A percentile compares a stretch with the other conserved stretches of the same genome.
phyloP scores from a whole-genome alignment of 1,140 invertebrate species.

The Anadara kagoshimensis region DNA sequence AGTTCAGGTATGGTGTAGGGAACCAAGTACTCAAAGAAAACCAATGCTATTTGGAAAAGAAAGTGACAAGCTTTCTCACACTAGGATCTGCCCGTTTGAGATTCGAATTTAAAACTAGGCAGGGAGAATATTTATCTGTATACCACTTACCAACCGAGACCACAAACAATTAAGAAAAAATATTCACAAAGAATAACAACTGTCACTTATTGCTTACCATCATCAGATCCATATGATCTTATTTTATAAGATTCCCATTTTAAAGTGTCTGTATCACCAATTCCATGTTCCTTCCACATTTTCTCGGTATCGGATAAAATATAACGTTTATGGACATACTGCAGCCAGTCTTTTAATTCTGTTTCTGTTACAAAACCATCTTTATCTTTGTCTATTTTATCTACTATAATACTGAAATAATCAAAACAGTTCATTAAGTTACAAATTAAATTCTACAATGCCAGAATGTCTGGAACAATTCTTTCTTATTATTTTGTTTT shows the following conservation, averaged over 20 bases:
- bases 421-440: neutral
- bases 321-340: constrained; percentile 91
- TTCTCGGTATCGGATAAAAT: constrained; percentile 92
- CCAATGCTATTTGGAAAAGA: too few relatives aligned
- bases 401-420: constrained; percentile 86
- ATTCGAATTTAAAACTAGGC: too few relatives aligned
- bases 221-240: constrained; percentile 89
- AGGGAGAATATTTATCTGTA: too few relatives aligned
- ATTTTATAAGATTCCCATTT: constrained; percentile 90
- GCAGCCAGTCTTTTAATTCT: constrained; percentile 97
- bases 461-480: too few relatives aligned
- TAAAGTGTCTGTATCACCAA: constrained; percentile 80
- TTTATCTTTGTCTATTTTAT: constrained; percentile 92
- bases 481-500: too few relatives aligned
- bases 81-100: too few relatives aligned
- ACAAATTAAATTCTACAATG: too few relatives aligned
- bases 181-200: neutral
- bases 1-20: too few relatives aligned
- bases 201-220: constrained; percentile 75
- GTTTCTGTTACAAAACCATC: constrained; percentile 90
- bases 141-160: too few relatives aligned
- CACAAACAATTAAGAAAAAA: too few relatives aligned
- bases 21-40: too few relatives aligned
- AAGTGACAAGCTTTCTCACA: too few relatives aligned
- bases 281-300: constrained; percentile 94